Evolutionary conservation across 2,113 vertebrate genomes (phyloP), one percentile per base, ranked within the genome.

Genomic region (Empidonax alnorum): DNA sequence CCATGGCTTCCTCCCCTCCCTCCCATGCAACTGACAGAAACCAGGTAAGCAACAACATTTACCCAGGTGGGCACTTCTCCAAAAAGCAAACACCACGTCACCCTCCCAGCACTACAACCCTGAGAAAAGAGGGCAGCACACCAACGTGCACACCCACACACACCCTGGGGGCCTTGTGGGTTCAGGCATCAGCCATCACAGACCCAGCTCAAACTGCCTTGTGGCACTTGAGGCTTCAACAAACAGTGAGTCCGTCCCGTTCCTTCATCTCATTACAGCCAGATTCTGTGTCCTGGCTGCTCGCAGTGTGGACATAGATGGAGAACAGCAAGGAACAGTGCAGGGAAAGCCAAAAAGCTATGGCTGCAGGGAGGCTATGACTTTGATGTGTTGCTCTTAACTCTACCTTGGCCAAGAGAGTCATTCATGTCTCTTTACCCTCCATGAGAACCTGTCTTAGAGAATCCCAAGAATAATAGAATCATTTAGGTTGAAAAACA

Each of bases 71-170:
- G 49, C 1, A 4, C 14, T 59, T 46, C 52, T 56, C 58, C 41
- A 22, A 30, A 92, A 76, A 81, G 30, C 46, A 97, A 95, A 83
- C 75, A 87, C 30, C 44, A 74, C 0, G 0, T 83, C 93, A 80
- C 24, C 24, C 63, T 73, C 20, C 27, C 49, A 37, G 58, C 4
- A 7, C 49, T 12, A 10, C 0, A 0, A 82, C 41, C n/a, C 28
- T 0, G 0, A 44, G 28, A 61, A 41, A 16, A 63, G 24, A 89
- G 31, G 53, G n/a, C 37, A 83, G 53, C 82, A 77, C 56, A 39
- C 41, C 80, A 49, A 68, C 10, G 2, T 2, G 2, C 16, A 16
- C 50, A 80, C 55, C 53, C 61, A 44, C n/a, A 20, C 18, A 33
- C 42, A 19, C 9, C 42, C 67, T 7, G 9, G 31, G 24, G n/a